Base-by-base conservation (phyloP, 1,140 invertebrate genomes). In the Ceratina australensis region DNA sequence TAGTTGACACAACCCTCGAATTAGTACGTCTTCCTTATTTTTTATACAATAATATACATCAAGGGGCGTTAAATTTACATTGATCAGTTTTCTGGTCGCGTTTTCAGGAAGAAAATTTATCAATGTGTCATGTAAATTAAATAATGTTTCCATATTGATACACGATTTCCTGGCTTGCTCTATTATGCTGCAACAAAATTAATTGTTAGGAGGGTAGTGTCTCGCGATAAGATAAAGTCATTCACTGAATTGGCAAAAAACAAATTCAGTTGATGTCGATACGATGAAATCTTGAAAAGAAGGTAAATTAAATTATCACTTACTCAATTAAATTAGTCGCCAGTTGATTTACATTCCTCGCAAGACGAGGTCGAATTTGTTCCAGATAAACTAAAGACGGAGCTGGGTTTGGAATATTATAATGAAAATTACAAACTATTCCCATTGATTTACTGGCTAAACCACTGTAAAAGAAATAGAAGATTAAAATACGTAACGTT, bases 11-110 rank as follows among this genome's bases (percentile, higher is more conserved):
- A 90, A 68, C 26, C 91, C 91, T 33, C 68, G 77, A 71, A 76
- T 84, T 2, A 92, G 42, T 18, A 69, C 24, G 0, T 82, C 72
- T 74, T 88, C 76, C 49, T 88, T 90, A 7, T 65, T 63, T 54
- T 87, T 90, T 7, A 92, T 22, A 69, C 90, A 92, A 64, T 67
- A 91, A 71, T 87, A 90, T 16, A 92, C 13, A 78, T 92, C 91
- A 1, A 90, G 65, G 7, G 86, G 86, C 7, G 57, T 63, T 10
- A 91, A 33, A 8, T 84, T 24, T 8, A 59, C 15, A 15, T 52
- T 13, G 0, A 26, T 33, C 2, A 74, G 42, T 24, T 52, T 54
- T 10, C 16, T 0, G 4, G n/a, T 15, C 0, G 20, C 1, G 18
- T 2, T 4, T 49, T 86, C 82, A 8, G 86, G 83, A 8, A 87